These are phyloP conservation scores for Eupeodes corollae DNA, from an alignment of 1,140 invertebrate genomes.

Conservation along the genomic window DNA sequence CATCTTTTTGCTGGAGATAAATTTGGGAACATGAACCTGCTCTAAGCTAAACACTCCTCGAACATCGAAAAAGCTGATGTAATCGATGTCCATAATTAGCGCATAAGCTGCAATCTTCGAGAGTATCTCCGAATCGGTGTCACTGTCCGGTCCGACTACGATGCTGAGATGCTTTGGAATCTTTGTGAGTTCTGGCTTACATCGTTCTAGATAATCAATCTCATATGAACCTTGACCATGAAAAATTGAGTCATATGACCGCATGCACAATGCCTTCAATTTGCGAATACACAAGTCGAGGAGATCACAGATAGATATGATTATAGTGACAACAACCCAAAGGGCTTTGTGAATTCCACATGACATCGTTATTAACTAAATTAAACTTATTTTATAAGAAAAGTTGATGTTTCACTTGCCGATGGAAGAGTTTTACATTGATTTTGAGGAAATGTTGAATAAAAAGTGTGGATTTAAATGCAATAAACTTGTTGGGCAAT, in stretches of 20 bases:
- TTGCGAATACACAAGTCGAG: too few species aligned
- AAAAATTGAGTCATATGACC: constrained; percentile 28
- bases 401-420: too few species aligned
- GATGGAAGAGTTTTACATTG: too few species aligned
- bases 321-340: too few species aligned
- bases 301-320: too few species aligned
- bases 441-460: too few species aligned
- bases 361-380: too few species aligned
- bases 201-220: constrained; percentile 11
- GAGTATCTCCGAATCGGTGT: constrained; percentile 15
- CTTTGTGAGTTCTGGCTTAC: constrained; percentile 21
- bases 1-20: constrained; percentile 6
- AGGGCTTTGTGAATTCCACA: too few species aligned
- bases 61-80: constrained; percentile 28
- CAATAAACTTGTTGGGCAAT: too few species aligned
- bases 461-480: too few species aligned
- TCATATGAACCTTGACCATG: constrained; percentile 15
- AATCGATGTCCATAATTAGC: constrained; percentile 17
- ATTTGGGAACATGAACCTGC: constrained; percentile 4
- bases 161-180: constrained; percentile 25
- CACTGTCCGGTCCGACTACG: constrained; percentile 19
- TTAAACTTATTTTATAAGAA: too few species aligned
- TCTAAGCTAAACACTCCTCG: constrained; percentile 10
- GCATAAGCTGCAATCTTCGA: constrained; percentile 22
- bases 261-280: constrained; percentile 15